Conservation (phyloP, 2,888 invertebrate species). For the Diabrotica balteata region DNA sequence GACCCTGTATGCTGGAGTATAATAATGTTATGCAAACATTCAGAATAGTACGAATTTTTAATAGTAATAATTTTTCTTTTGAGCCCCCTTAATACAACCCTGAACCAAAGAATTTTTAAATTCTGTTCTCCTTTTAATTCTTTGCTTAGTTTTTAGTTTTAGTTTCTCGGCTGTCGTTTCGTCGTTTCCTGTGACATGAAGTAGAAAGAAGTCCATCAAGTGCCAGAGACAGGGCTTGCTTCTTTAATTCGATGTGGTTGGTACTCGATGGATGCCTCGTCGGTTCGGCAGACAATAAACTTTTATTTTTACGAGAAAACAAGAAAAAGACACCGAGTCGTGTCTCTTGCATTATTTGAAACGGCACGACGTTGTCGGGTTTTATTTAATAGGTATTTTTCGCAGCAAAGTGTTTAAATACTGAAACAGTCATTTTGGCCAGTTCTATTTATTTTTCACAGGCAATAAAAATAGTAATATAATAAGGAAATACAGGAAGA, state of each 20-base stretch:
- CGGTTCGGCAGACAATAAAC: conserved; percentile 1
- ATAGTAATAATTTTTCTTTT: no score
- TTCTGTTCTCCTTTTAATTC: neutral
- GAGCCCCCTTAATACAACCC: neutral
- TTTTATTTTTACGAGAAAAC: conserved; percentile 3
- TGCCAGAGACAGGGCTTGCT: neutral
- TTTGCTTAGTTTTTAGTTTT: conserved; percentile 1
- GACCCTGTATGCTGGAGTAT: no score
- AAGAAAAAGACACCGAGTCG: neutral
- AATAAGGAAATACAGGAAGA: no score
- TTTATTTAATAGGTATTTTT: neutral
- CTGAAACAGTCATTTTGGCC: no score
- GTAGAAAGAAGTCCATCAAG: conserved; percentile 8
- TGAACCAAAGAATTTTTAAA: conserved; percentile 1
- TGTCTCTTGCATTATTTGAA: no score
- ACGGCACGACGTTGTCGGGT: no score
- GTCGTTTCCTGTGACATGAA: neutral
- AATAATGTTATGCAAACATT: no score
- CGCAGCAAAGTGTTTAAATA: conserved; percentile 1
- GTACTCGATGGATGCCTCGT: neutral
- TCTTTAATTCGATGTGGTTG: neutral
- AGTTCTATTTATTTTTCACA: no score
- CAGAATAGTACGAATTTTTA: no score
- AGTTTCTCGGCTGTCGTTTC: neutral
- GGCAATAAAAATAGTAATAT: no score